phyloP scores from a whole-genome alignment of 53 echinoderm and acorn worm species.

The Glandiceps talaboti region DNA sequence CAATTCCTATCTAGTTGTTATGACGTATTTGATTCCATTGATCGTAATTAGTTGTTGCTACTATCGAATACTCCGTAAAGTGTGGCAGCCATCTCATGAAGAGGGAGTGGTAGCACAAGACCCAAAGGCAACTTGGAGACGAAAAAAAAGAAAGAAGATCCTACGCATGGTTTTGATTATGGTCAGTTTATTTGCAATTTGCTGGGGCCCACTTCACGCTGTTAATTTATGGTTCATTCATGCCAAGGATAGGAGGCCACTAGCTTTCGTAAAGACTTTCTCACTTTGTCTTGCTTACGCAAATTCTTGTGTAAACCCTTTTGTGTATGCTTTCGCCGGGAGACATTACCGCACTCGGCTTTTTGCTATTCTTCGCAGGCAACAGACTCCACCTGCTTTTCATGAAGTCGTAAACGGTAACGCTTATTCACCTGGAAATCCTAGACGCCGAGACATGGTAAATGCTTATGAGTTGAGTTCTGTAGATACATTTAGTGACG shows the following conservation, averaged over 20 bases:
- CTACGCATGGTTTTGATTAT: conserved; percentile 74
- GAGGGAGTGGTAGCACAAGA: background rate
- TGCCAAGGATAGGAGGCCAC: conserved; percentile 5
- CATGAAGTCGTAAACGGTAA: background rate
- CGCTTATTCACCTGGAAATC: background rate
- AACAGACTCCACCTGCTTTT: background rate
- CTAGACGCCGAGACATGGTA: background rate
- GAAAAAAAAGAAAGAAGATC: conserved; percentile 33
- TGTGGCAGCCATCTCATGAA: conserved; percentile 34
- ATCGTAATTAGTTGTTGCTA: conserved; percentile 80
- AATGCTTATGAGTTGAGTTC: background rate
- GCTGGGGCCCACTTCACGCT: conserved; percentile 86
- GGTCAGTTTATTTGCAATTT: conserved; percentile 76
- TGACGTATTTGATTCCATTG: conserved; percentile 67
- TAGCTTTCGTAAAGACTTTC: conserved; percentile 21
- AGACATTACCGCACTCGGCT: conserved; percentile 35
- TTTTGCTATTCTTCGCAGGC: background rate
- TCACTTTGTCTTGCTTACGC: conserved; percentile 51
- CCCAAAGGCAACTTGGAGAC: background rate
- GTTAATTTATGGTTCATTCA: conserved; percentile 64
- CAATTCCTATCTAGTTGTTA: conserved; percentile 33
- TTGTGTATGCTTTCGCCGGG: conserved; percentile 83
- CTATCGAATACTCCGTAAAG: conserved; percentile 52
- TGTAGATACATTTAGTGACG: background rate
- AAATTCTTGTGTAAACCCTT: conserved; percentile 81